Evolutionary conservation across 2,888 invertebrate genomes (phyloP), one percentile per base, ranked within the genome.

Genomic region (Acleris cristana): DNA sequence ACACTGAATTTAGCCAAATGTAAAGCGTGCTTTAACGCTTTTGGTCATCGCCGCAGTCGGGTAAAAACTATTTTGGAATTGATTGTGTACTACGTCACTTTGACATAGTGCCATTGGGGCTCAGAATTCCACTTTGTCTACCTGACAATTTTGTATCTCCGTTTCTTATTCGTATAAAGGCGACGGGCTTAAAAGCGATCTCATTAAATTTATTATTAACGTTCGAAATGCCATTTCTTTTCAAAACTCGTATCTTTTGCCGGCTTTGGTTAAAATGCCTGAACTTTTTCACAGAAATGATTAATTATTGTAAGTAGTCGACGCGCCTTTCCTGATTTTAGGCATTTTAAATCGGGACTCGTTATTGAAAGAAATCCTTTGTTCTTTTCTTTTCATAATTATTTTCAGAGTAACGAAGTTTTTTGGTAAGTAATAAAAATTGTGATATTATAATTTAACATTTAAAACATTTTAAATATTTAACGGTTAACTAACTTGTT

Each of bases 141-240:
- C 40, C 40, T 40, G 40, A 40, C 40, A 14, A 40, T 40, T 40
- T 14, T 40, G 40, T 40, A 40, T 40, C 40, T 14, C 14, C 40
- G 40, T 40, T 40, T 14, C 48, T n/a, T n/a, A 45, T 44, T 40
- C 40, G 19, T 55, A 19, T 19, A 40, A 34, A 40, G n/a, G 59
- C 51, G 2, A 10, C 21, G 18, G 59, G 10, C 59, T 49, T 51
- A 30, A 54, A 44, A 14, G 34, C 45, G 21, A 34, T 16, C 51
- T 60, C 49, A 51, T 60, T 60, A 60, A 60, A 51, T 60, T 54
- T 62, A 60, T 60, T 59, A 59, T 51, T 60, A 60, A 51, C 51
- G 58, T 45, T 19, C 30, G 16, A 30, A 51, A 16, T 60, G 12
- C 51, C 51, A 40, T 51, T 51, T 16, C 19, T 19, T 30, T 18